These are phyloP conservation scores for Nothocercus julius DNA, from an alignment of 2,113 vertebrate genomes.

Conservation along the genomic window DNA sequence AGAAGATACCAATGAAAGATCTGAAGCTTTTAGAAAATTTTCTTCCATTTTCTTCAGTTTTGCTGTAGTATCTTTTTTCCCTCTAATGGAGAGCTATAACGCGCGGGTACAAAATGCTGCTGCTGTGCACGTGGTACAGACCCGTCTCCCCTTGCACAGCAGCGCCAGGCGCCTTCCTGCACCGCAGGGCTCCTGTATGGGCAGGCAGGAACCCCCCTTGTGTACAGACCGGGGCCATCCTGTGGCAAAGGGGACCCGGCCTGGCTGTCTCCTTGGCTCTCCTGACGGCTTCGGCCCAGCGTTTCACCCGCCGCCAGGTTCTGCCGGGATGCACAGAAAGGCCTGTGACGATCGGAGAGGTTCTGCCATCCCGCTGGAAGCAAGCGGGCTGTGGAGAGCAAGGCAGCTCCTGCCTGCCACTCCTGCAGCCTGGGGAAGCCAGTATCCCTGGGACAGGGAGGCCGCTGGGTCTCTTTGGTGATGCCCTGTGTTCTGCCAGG, in stretches of 20 bases:
- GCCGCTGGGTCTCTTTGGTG: not conserved
- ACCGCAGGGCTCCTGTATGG: too few species aligned
- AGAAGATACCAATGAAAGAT: not conserved
- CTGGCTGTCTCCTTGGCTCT: rapidly evolving
- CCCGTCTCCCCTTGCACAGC: too few species aligned
- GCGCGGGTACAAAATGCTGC: too few species aligned
- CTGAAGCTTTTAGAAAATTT: not conserved
- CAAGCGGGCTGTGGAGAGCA: too few species aligned
- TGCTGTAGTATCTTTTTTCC: not conserved
- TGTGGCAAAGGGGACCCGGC: rapidly evolving
- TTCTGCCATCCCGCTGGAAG: not conserved
- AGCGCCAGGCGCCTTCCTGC: too few species aligned
- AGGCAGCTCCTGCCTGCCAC: too few species aligned
- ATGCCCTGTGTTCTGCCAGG: not conserved
- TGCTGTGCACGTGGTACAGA: too few species aligned
- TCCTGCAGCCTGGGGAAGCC: not conserved
- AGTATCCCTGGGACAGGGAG: rapidly evolving
- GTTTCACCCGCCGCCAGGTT: not conserved
- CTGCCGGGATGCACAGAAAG: too few species aligned
- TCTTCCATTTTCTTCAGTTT: not conserved
- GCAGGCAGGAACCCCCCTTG: too few species aligned
- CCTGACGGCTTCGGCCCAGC: rapidly evolving
- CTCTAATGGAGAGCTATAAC: not conserved
- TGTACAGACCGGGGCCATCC: not conserved
- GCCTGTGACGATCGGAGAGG: rapidly evolving